Evolutionary conservation across 92 coral and sea anemone species (phyloP).

Genomic region (Micromussa lordhowensis): DNA sequence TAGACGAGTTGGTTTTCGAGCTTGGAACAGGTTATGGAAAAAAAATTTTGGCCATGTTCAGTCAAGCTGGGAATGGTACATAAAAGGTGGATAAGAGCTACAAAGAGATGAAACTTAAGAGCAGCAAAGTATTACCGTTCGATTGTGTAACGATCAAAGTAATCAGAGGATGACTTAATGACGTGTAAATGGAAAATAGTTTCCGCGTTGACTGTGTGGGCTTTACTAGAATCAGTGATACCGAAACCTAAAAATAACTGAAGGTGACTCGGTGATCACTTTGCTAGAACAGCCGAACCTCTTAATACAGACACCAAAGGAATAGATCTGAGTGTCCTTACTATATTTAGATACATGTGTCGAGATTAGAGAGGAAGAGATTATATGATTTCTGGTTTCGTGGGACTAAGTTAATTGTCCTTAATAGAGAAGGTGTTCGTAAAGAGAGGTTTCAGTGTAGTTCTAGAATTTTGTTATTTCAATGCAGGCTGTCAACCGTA

Average conservation of each 20-base stretch:
- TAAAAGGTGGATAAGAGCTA: not conserved
- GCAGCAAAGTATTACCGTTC: too few relatives aligned
- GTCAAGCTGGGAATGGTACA: not conserved
- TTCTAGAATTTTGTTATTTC: not conserved
- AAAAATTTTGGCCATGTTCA: not conserved
- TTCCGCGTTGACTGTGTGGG: not conserved
- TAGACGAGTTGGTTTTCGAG: not conserved
- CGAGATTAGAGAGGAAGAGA: too few relatives aligned
- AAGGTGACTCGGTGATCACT: not conserved
- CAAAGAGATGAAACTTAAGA: too few relatives aligned
- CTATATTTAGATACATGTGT: too few relatives aligned
- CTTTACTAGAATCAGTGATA: not conserved
- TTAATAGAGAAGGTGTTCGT: too few relatives aligned
- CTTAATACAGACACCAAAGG: too few relatives aligned
- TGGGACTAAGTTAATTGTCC: too few relatives aligned
- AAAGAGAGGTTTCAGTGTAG: too few relatives aligned
- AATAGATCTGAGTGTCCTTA: too few relatives aligned
- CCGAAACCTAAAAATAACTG: not conserved
- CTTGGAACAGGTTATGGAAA: not conserved
- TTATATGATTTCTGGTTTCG: too few relatives aligned
- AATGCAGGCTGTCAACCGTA: not conserved
- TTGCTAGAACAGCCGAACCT: too few relatives aligned
- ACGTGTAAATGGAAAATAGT: not conserved
- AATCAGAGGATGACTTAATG: not conserved
- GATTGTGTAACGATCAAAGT: too few relatives aligned